Evolutionary conservation across 2,888 invertebrate species (phyloP).

Genomic region (Cordilura impudica): DNA sequence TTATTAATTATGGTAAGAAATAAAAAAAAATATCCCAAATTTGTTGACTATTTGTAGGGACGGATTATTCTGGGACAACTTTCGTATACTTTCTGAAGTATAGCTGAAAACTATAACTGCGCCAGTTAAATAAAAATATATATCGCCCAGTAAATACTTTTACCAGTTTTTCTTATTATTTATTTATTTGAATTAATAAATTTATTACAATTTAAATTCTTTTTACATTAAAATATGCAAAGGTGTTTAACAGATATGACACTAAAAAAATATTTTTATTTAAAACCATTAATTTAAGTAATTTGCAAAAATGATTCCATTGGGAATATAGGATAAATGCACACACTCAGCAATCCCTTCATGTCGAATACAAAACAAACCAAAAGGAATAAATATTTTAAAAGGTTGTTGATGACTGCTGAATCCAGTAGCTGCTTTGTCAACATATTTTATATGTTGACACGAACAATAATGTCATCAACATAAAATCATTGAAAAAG

Average conservation of each 20-base stretch:
- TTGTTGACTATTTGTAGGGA: too few species aligned
- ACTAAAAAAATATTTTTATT: neutral
- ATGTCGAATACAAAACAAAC: neutral
- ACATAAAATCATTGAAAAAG: neutral
- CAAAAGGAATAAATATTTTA: constrained; percentile 24
- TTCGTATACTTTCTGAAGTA: too few species aligned
- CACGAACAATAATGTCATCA: constrained; percentile 15
- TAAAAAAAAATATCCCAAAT: too few species aligned
- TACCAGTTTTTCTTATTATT: too few species aligned
- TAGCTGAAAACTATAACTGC: too few species aligned
- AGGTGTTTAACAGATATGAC: neutral
- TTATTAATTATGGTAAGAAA: too few species aligned
- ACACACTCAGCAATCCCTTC: neutral
- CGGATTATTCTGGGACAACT: too few species aligned
- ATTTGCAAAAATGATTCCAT: constrained; percentile 28
- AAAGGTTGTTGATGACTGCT: constrained; percentile 40
- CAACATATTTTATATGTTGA: constrained; percentile 44
- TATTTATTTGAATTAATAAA: too few species aligned
- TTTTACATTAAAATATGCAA: too few species aligned
- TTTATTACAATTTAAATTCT: too few species aligned
- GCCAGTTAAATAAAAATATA: too few species aligned
- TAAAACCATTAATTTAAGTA: constrained; percentile 11
- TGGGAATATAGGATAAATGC: constrained; percentile 3
- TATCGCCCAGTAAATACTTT: too few species aligned
- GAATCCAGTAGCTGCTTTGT: constrained; percentile 37